Evolutionary conservation across 2,113 vertebrate species (phyloP), one percentile per base, ranked within the genome.

Genomic region (Marmota monax): DNA sequence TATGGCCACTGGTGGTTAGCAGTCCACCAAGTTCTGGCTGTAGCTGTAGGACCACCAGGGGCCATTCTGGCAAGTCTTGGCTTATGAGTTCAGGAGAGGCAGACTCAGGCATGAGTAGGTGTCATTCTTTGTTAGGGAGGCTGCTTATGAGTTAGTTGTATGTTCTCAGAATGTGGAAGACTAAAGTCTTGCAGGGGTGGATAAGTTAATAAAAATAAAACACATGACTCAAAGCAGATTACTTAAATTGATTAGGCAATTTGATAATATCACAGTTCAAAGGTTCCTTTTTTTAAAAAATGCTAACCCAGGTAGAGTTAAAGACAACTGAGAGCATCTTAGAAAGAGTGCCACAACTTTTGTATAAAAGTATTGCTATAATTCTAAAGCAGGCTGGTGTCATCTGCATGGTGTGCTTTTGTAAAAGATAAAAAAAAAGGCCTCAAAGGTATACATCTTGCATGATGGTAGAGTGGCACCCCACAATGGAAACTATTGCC

Each of bases 151-250:
- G 67, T 88, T 90, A 84, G 58, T 70, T 90, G 34, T 29, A 32
- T 73, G 48, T 72, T 67, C 56, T 92, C 58, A 22, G 73, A 79
- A 86, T 79, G 51, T 63, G 63, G n/a, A 93, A 94, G 73, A 32
- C 58, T 84, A 23, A 91, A 92, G 39, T 94, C 92, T 53, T 80
- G 56, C 61, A 42, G 14, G 51, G 13, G 42, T 32, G 69, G 51
- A 90, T 79, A 53, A 95, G 79, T 96, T 96, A 87, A 90, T 93
- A 92, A 93, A 94, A 95, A 96, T 84, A 84, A 95, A 92, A 92
- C 39, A 94, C 72, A 45, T 78, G 88, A 82, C 45, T 92, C 61
- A 92, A 88, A 96, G n/a, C 45, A 97, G 65, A 72, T 87, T 86
- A 74, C 70, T 70, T 92, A 88, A 94, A 56, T 84, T 70, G 45